A percentile compares a stretch with the other conserved stretches of the same genome.
Evolutionary conservation across 2,888 invertebrate species (phyloP).

Genomic region (Orgyia antiqua): DNA sequence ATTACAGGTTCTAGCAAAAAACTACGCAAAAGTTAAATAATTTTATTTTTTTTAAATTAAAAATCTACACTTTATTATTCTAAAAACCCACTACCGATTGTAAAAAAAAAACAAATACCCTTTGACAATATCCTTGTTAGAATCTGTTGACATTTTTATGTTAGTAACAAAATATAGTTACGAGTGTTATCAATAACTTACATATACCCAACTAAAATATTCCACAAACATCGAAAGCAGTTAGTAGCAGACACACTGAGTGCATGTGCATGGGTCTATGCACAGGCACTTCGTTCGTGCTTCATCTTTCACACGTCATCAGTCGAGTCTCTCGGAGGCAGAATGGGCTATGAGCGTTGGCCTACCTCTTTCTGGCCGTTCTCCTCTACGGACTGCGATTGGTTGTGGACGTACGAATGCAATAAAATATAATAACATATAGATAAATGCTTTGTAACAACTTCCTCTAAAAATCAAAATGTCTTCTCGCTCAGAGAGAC

Average conservation of each 20-base stretch:
- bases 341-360: conserved; percentile 55
- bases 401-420: conserved; percentile 78
- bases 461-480: conserved; percentile 63
- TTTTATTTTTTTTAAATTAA: conserved; percentile 56
- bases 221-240: conserved; percentile 29
- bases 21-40: conserved; percentile 59
- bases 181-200: not conserved
- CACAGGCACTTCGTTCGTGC: conserved; percentile 17
- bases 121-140: conserved; percentile 60
- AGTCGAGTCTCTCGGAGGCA: conserved; percentile 41
- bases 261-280: not conserved
- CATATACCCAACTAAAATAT: conserved; percentile 11
- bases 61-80: conserved; percentile 54
- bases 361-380: conserved; percentile 77
- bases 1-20: conserved; percentile 72
- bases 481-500: conserved; percentile 55
- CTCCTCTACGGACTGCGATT: conserved; percentile 78
- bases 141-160: conserved; percentile 61
- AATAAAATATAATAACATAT: conserved; percentile 77
- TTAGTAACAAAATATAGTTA: conserved; percentile 14
- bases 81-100: conserved; percentile 67
- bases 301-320: conserved; percentile 41
- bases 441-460: conserved; percentile 75
- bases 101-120: conserved; percentile 51
- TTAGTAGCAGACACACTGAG: conserved; percentile 11